A percentile compares a stretch with the other conserved stretches of the same genome.
These are phyloP conservation scores for Lophochroa leadbeateri DNA, from an alignment of 2,113 vertebrate species.

Conservation along the genomic window DNA sequence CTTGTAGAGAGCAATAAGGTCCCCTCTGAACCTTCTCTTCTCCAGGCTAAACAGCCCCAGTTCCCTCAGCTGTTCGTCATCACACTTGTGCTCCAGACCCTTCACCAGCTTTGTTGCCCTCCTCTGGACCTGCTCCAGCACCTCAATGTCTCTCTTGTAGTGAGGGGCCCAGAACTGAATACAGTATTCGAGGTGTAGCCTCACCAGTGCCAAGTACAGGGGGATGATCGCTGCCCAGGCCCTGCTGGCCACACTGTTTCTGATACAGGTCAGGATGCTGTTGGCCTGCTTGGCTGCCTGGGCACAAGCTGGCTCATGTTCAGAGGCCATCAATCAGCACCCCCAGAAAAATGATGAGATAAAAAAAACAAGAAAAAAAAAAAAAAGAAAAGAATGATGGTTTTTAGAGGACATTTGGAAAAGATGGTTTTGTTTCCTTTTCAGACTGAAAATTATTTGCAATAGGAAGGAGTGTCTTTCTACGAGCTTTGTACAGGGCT, in stretches of 20 bases:
- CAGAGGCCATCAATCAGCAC: neutral
- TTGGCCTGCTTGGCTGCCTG: no score
- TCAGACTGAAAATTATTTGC: neutral
- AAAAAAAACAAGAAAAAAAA: neutral
- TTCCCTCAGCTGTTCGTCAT: neutral
- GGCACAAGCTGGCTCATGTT: neutral
- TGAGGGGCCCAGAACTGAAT: neutral
- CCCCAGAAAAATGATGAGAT: neutral
- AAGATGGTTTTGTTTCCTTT: neutral
- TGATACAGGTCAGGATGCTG: neutral
- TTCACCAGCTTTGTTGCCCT: neutral
- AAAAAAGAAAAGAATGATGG: neutral
- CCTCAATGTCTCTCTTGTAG: neutral
- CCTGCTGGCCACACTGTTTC: neutral
- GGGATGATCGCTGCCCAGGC: neutral
- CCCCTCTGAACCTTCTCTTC: neutral
- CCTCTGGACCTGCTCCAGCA: neutral
- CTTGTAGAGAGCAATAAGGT: neutral
- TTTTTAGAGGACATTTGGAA: neutral
- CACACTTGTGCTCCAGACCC: neutral
- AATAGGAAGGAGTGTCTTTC: neutral
- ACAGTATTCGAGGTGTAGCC: neutral
- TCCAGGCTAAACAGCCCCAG: neutral
- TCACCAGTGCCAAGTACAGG: neutral
- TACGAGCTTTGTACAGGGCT: neutral